Percentiles rank a stretch among this genome's conserved stretches.
Evolutionary conservation across 2,113 vertebrate genomes (phyloP).

Genomic region (Cepphus grylle): DNA sequence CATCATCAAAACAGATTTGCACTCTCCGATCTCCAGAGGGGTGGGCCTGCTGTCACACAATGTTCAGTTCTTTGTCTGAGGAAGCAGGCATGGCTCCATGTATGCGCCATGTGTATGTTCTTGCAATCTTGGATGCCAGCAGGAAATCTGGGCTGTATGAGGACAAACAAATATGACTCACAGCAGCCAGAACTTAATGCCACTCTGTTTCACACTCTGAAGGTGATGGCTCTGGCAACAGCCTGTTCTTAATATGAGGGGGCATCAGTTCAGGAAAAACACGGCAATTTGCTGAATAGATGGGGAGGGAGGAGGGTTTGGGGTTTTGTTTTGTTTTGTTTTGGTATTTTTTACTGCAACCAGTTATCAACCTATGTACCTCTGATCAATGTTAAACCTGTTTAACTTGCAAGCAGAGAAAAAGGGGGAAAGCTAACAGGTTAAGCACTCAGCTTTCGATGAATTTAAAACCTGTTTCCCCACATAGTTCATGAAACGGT

Average conservation of each 20-base stretch:
- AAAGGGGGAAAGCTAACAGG: background rate
- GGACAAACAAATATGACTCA: slow-evolving; percentile 64
- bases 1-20: slow-evolving; percentile 3
- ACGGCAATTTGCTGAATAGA: background rate
- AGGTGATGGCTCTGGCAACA: background rate
- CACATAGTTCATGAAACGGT: background rate
- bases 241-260: background rate
- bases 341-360: background rate
- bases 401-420: background rate
- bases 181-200: slow-evolving; percentile 20
- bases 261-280: background rate
- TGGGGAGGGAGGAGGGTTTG: background rate
- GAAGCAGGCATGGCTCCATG: background rate
- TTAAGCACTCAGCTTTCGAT: background rate
- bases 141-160: slow-evolving; percentile 54
- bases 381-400: background rate
- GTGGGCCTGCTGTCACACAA: slow-evolving; percentile 46
- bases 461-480: slow-evolving; percentile 23
- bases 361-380: background rate
- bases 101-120: slow-evolving; percentile 24
- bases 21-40: slow-evolving; percentile 4
- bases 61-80: slow-evolving; percentile 61
- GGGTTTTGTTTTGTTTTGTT: background rate
- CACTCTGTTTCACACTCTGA: background rate
- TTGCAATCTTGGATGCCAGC: slow-evolving; percentile 64